phyloP scores from a whole-genome alignment of 2,113 vertebrate species.

The Calidris pygmaea region DNA sequence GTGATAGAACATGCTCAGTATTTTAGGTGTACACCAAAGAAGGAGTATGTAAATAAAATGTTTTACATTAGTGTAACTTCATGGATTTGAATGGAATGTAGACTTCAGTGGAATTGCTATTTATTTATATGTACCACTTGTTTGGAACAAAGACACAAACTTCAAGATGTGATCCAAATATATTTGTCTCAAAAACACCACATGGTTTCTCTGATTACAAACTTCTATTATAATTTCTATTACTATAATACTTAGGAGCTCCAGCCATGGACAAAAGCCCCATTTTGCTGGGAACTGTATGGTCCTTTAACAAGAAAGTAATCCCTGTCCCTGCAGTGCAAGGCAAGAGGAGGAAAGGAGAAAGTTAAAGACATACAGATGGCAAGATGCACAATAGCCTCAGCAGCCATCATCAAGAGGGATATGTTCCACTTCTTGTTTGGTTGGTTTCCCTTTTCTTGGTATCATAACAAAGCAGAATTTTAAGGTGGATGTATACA shows the following conservation, averaged over 20 bases:
- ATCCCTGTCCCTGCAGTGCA: neutral
- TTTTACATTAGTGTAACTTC: neutral
- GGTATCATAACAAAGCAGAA: neutral
- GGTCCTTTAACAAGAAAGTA: fast-evolving
- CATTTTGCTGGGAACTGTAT: neutral
- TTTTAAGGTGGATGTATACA: neutral
- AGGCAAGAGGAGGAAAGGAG: neutral
- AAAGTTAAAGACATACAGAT: neutral
- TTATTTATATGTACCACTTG: neutral
- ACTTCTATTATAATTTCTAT: neutral
- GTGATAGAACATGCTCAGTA: neutral
- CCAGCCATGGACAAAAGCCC: neutral
- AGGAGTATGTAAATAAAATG: neutral
- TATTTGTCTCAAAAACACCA: neutral
- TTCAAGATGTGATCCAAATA: neutral
- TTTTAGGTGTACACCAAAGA: neutral
- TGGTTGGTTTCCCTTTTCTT: neutral
- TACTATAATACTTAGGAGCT: neutral
- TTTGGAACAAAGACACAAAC: neutral
- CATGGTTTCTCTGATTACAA: neutral
- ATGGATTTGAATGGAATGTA: neutral
- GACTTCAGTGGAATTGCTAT: neutral
- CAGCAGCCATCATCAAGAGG: neutral
- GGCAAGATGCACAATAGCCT: neutral
- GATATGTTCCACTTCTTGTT: neutral